A percentile compares a stretch with the other conserved stretches of the same genome.
Evolutionary conservation across 2,113 vertebrate species (phyloP).

Genomic region (Syngnathoides biaculeatus): DNA sequence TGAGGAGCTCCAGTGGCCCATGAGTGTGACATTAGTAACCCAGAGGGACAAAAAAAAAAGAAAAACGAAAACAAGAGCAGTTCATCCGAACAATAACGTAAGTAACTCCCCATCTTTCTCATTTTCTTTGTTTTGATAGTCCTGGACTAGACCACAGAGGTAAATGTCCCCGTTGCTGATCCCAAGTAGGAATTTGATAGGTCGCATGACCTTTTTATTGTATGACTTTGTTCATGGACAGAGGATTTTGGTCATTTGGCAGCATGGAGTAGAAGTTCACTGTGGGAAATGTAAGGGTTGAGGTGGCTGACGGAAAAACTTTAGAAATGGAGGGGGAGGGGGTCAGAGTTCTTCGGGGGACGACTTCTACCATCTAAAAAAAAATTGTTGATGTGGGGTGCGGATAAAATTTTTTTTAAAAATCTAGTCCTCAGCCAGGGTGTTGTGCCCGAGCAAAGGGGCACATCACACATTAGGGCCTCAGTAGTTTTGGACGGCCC

Average conservation of each 20-base stretch:
- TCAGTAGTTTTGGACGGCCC: too few relatives aligned
- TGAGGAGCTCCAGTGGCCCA: constrained; percentile 2
- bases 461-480: too few relatives aligned
- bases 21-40: not conserved
- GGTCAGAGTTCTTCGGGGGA: too few relatives aligned
- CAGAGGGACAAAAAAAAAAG: constrained; percentile 7
- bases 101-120: not conserved
- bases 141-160: not conserved
- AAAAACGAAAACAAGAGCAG: not conserved
- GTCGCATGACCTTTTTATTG: not conserved
- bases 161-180: not conserved
- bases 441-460: too few relatives aligned
- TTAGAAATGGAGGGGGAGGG: too few relatives aligned
- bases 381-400: too few relatives aligned
- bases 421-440: too few relatives aligned
- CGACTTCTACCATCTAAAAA: too few relatives aligned
- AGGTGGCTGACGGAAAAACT: too few relatives aligned
- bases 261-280: not conserved
- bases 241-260: not conserved
- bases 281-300: not conserved
- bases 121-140: not conserved
- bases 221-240: not conserved
- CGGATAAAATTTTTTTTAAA: too few relatives aligned
- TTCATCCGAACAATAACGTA: constrained; percentile 20
- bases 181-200: not conserved